These are phyloP conservation scores for Andrena camellia DNA, from an alignment of 2,888 invertebrate species.

Conservation along the genomic window DNA sequence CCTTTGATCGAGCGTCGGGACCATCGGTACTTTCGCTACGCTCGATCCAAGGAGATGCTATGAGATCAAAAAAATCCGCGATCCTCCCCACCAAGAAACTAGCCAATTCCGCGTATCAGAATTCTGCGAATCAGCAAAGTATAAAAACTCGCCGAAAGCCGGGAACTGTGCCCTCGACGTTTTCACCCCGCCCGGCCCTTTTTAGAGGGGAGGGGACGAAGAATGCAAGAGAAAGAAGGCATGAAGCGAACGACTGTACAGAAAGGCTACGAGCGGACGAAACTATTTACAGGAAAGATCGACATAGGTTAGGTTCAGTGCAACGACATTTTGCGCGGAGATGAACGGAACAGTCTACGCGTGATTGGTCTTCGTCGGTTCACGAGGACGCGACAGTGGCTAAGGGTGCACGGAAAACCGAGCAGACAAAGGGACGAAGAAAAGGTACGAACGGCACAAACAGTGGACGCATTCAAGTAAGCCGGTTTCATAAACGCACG, in stretches of 20 bases:
- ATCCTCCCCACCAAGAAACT: background rate
- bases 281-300: conserved; percentile 64
- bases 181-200: background rate
- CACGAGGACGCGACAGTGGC: conserved; percentile 19
- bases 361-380: conserved; percentile 40
- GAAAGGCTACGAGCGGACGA: conserved; percentile 45
- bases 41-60: conserved; percentile 11
- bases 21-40: background rate
- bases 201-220: background rate
- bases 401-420: conserved; percentile 33
- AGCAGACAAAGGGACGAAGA: conserved; percentile 50
- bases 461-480: conserved; percentile 62
- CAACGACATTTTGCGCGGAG: conserved; percentile 40
- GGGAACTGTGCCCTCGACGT: background rate
- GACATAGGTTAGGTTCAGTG: conserved; percentile 52
- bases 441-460: conserved; percentile 61
- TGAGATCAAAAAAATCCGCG: background rate
- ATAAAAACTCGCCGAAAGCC: conserved; percentile 7
- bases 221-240: conserved; percentile 9
- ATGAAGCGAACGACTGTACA: conserved; percentile 35
- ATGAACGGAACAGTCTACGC: conserved; percentile 44
- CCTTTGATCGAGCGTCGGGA: background rate
- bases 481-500: conserved; percentile 71
- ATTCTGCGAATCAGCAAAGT: conserved; percentile 22
- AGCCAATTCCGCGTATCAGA: conserved; percentile 31